A percentile compares a stretch with the other conserved stretches of the same genome.
phyloP scores from a whole-genome alignment of 92 coral and sea anemone genomes.

The Phenganax marumi region DNA sequence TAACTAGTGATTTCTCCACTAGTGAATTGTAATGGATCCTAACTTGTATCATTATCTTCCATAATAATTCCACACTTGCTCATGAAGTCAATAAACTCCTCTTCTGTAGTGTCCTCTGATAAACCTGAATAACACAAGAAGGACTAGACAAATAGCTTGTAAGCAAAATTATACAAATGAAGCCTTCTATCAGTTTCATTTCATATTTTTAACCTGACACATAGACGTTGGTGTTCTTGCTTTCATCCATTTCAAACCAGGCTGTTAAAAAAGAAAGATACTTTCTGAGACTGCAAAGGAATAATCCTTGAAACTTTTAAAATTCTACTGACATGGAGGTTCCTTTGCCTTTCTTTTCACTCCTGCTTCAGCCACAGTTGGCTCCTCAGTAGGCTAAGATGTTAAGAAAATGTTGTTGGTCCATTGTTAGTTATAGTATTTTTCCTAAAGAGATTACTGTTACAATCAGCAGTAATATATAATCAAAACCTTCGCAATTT shows the following conservation, averaged over 20 bases:
- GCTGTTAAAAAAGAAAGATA: constrained; percentile 43
- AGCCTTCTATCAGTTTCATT: not conserved
- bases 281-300: not conserved
- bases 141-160: not conserved
- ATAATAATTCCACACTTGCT: constrained; percentile 91
- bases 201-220: constrained; percentile 66
- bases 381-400: constrained; percentile 10
- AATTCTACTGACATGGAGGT: constrained; percentile 43
- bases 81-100: constrained; percentile 88
- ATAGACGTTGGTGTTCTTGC: constrained; percentile 87
- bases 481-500: not conserved
- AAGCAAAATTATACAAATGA: not conserved
- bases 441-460: not conserved
- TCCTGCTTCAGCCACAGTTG: constrained; percentile 37
- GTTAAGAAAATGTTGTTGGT: not conserved
- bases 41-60: constrained; percentile 91
- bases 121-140: constrained; percentile 57
- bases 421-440: not conserved
- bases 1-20: not conserved
- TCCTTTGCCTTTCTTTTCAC: constrained; percentile 62
- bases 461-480: not conserved
- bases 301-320: not conserved
- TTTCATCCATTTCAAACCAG: constrained; percentile 90
- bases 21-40: constrained; percentile 15
- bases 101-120: constrained; percentile 80